Conservation (phyloP, 2,888 invertebrate genomes). For the Beris chalybata region DNA sequence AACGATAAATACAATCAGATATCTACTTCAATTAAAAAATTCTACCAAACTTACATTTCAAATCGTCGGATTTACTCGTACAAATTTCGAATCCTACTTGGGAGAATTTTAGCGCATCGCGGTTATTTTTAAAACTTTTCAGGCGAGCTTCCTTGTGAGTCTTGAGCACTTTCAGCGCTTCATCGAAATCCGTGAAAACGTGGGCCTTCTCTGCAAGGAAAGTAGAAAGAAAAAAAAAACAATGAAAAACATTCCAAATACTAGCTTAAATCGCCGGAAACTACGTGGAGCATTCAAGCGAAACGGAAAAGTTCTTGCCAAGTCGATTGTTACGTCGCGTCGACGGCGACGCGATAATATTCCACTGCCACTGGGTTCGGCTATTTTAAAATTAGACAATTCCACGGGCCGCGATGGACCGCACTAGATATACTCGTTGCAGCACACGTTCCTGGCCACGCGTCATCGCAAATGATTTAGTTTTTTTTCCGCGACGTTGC, state of each 20-base stretch:
- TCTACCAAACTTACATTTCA: conserved; percentile 28
- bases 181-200: conserved; percentile 70
- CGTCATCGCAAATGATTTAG: neutral
- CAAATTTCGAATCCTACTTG: conserved; percentile 65
- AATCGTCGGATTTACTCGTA: conserved; percentile 52
- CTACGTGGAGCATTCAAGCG: neutral
- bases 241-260: neutral
- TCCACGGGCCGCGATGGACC: neutral
- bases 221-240: neutral
- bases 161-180: conserved; percentile 76
- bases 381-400: neutral
- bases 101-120: conserved; percentile 78
- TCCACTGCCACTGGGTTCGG: neutral
- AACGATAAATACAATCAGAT: no score
- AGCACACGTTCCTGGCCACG: neutral
- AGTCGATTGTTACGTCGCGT: neutral
- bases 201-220: conserved; percentile 29
- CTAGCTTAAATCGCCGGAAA: neutral
- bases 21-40: no score
- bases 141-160: conserved; percentile 77
- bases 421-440: neutral
- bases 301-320: neutral
- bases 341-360: neutral
- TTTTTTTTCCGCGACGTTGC: neutral
- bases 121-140: conserved; percentile 72